A percentile compares a stretch with the other conserved stretches of the same genome.
Conservation (phyloP, 2,113 vertebrate species). For the Dendropsophus ebraccatus region DNA sequence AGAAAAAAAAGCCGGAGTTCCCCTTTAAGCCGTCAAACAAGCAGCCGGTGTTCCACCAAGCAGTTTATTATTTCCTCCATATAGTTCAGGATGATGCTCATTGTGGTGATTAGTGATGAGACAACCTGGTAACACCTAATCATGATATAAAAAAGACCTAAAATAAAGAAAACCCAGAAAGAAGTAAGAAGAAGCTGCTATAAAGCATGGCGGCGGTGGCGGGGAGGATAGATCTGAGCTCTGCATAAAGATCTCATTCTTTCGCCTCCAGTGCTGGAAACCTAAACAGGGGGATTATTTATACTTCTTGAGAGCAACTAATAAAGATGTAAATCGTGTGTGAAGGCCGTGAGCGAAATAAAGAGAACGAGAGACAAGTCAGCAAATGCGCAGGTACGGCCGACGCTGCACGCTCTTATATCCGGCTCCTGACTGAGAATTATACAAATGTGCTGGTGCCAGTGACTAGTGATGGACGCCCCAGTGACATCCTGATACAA, state of each 20-base stretch:
- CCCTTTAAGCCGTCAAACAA: no score
- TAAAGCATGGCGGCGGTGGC: background rate
- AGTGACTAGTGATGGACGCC: background rate
- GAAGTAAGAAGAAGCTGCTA: background rate
- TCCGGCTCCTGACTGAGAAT: no score
- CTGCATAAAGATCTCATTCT: constrained; percentile 38
- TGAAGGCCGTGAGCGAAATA: constrained; percentile 32
- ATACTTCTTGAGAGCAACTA: constrained; percentile 44
- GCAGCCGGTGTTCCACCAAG: no score
- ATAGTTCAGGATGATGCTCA: no score
- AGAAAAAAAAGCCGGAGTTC: no score
- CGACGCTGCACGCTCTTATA: no score
- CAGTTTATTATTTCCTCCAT: no score
- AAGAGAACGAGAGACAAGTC: constrained; percentile 11
- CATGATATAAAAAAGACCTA: no score
- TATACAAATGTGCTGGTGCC: background rate
- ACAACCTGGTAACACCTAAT: no score
- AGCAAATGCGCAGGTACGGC: background rate
- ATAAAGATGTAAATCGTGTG: constrained; percentile 56
- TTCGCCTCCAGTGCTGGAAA: constrained; percentile 38
- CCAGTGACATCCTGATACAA: no score
- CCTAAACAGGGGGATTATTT: constrained; percentile 50
- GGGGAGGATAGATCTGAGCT: constrained; percentile 1
- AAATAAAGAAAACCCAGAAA: background rate
- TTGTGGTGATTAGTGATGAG: no score